Conservation (phyloP, 2,113 vertebrate species). For the Upupa epops region DNA sequence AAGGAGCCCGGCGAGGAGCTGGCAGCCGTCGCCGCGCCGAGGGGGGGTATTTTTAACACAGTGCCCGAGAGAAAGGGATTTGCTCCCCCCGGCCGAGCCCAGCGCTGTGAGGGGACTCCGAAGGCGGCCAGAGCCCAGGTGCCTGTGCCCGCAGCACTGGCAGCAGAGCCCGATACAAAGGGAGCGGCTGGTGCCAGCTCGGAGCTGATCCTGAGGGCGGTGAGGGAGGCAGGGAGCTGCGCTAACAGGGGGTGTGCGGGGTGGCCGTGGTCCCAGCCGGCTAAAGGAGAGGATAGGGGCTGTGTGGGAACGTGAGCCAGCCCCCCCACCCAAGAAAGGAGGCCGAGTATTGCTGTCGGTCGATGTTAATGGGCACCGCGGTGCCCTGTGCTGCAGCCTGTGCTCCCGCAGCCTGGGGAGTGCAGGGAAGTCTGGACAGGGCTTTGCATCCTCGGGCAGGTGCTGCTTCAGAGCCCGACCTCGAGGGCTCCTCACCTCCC, state of each 20-base stretch:
- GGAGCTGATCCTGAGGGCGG: not conserved
- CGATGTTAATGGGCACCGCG: too few relatives aligned
- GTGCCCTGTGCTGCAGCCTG: not conserved
- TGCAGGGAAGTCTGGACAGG: constrained; percentile 22
- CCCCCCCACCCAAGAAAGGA: not conserved
- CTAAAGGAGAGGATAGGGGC: not conserved
- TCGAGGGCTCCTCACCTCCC: not conserved
- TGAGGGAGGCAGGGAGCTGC: not conserved
- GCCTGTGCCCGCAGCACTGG: not conserved
- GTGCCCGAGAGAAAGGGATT: not conserved
- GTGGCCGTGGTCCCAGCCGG: constrained; percentile 20
- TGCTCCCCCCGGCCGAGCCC: not conserved
- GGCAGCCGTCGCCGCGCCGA: not conserved
- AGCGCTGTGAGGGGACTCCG: not conserved
- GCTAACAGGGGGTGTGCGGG: not conserved
- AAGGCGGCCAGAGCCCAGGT: not conserved
- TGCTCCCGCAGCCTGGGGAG: constrained; percentile 36
- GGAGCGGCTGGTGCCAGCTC: not conserved
- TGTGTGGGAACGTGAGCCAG: not conserved
- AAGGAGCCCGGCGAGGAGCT: not conserved
- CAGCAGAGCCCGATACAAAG: not conserved
- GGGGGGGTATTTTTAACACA: constrained; percentile 31
- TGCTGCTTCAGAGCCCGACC: not conserved
- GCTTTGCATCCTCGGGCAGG: constrained; percentile 24
- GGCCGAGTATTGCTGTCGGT: too few relatives aligned